Conservation (phyloP, 2,797 vertebrate genomes). For the Calcarius lapponicus region DNA sequence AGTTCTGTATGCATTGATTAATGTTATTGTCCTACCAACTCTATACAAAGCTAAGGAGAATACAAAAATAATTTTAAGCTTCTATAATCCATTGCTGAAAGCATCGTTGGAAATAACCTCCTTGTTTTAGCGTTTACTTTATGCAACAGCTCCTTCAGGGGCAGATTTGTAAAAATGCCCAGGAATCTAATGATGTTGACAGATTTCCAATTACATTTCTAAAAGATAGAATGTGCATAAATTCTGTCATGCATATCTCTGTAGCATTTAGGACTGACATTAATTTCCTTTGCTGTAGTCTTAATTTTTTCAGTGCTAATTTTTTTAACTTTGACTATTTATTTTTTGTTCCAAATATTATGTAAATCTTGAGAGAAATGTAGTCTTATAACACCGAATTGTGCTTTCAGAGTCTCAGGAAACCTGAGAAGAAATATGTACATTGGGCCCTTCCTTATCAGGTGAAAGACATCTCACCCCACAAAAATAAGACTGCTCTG, state of each 20-base stretch:
- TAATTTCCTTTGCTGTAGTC: neutral
- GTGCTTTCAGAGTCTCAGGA: neutral
- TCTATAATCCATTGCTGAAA: neutral
- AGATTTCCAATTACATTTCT: slow-evolving; percentile 3
- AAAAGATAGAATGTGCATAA: neutral
- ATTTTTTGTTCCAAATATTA: neutral
- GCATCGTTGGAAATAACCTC: neutral
- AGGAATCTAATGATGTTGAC: neutral
- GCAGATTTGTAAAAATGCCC: slow-evolving; percentile 4
- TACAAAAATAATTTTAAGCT: neutral
- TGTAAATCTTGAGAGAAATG: neutral
- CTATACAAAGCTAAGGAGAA: neutral
- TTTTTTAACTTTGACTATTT: neutral
- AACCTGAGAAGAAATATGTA: neutral
- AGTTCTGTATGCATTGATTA: neutral
- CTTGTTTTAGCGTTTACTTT: neutral
- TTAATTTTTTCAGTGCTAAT: neutral
- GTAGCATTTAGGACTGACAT: neutral
- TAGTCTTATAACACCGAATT: neutral
- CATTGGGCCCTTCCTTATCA: rapidly evolving
- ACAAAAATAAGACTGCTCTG: neutral
- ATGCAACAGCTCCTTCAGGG: neutral
- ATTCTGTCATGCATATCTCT: neutral
- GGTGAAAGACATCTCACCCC: neutral
- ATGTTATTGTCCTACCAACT: neutral